phyloP scores from a whole-genome alignment of 1,140 invertebrate genomes.

The Diabrotica undecimpunctata region DNA sequence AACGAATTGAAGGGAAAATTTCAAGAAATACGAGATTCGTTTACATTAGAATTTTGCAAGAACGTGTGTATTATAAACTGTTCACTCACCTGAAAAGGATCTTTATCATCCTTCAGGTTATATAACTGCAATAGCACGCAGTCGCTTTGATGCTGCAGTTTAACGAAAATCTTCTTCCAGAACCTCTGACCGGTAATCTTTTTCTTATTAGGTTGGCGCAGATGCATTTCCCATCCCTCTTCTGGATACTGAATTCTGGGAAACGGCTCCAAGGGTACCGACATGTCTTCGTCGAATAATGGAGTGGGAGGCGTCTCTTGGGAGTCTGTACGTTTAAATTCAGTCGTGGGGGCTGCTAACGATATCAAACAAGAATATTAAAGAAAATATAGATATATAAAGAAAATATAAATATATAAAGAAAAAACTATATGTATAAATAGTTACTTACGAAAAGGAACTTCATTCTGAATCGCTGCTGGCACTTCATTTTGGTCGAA shows the following conservation, averaged over 20 bases:
- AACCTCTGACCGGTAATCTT: conserved; percentile 95
- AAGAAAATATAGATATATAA: no score
- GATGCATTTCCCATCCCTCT: conserved; percentile 95
- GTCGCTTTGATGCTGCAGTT: conserved; percentile 73
- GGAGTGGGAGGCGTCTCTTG: conserved; percentile 85
- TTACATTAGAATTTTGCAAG: no score
- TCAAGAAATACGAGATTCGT: no score
- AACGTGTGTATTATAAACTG: conserved; percentile 53
- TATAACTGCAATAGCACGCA: conserved; percentile 82
- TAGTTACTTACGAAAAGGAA: conserved; percentile 36
- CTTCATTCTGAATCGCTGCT: conserved; percentile 35
- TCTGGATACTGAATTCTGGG: conserved; percentile 73
- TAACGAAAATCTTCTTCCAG: conserved; percentile 96
- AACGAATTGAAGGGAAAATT: no score
- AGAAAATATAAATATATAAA: no score
- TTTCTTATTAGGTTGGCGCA: conserved; percentile 96
- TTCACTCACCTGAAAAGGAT: conserved; percentile 62
- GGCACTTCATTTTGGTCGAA: conserved; percentile 67
- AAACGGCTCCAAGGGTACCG: conserved; percentile 90
- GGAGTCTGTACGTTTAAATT: conserved; percentile 56
- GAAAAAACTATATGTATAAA: no score
- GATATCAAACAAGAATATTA: no score
- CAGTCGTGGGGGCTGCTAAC: background rate
- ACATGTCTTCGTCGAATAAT: conserved; percentile 91
- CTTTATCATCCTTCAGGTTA: conserved; percentile 80